These are phyloP conservation scores for Augochlorella aurata DNA, from an alignment of 2,888 invertebrate species.

Conservation along the genomic window DNA sequence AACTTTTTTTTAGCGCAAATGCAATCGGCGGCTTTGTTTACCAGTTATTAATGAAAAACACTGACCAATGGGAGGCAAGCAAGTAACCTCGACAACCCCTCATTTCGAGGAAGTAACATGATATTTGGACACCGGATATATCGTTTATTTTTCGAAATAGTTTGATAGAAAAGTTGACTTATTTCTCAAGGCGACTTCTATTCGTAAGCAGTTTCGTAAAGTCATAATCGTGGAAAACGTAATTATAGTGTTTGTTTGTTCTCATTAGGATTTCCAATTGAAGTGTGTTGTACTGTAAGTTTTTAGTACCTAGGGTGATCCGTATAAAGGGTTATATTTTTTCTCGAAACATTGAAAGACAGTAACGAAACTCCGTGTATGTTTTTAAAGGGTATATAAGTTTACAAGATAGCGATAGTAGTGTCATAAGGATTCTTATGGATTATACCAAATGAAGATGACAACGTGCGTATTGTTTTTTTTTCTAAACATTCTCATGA, in stretches of 20 bases:
- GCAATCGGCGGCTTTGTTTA: too few species aligned
- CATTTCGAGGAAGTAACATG: too few species aligned
- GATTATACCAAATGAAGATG: not conserved
- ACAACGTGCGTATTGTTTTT: not conserved
- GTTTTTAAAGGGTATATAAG: not conserved
- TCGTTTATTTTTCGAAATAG: not conserved
- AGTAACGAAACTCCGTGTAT: not conserved
- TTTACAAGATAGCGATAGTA: not conserved
- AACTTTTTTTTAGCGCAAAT: too few species aligned
- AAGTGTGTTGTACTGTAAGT: not conserved
- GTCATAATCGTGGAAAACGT: not conserved
- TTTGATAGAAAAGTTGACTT: not conserved
- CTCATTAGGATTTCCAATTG: not conserved
- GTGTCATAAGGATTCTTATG: not conserved
- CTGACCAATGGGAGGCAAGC: too few species aligned
- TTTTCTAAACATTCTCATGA: not conserved
- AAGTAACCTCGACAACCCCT: too few species aligned
- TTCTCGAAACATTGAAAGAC: not conserved
- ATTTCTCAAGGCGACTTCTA: not conserved
- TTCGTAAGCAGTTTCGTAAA: not conserved
- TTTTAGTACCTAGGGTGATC: not conserved
- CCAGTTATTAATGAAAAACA: too few species aligned
- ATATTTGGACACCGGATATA: too few species aligned
- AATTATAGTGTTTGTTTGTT: not conserved
- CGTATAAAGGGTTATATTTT: constrained; percentile 1